A percentile compares a stretch with the other conserved stretches of the same genome.
These are phyloP conservation scores for Hydrochoerus hydrochaeris DNA, from an alignment of 2,113 vertebrate genomes.

Conservation along the genomic window DNA sequence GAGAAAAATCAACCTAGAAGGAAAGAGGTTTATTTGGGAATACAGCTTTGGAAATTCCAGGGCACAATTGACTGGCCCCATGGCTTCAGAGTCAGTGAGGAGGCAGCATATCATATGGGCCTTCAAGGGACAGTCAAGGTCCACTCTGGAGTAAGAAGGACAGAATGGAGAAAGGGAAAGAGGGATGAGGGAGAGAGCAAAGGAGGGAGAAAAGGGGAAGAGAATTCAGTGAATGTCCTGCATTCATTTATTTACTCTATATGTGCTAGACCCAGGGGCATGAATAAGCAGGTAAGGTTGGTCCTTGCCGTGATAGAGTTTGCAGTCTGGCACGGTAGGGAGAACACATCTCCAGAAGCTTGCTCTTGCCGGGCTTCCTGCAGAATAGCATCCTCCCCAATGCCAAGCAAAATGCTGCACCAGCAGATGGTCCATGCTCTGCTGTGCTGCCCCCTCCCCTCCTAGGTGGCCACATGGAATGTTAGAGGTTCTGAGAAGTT, in stretches of 20 bases:
- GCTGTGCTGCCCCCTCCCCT: too few species aligned
- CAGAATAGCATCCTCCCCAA: not conserved
- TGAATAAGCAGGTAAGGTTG: not conserved
- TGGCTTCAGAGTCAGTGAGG: too few species aligned
- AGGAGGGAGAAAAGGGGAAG: accelerated
- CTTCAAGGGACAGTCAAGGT: not conserved
- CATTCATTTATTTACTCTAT: not conserved
- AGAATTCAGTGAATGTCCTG: not conserved
- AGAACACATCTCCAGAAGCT: too few species aligned
- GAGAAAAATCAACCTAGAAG: not conserved
- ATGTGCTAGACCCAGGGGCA: not conserved
- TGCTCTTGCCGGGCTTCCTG: not conserved
- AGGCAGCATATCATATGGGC: not conserved
- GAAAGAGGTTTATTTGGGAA: not conserved
- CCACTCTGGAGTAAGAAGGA: not conserved
- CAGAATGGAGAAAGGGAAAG: not conserved
- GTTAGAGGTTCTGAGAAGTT: not conserved
- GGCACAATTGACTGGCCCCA: too few species aligned
- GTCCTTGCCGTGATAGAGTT: not conserved
- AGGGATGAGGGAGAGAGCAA: not conserved
- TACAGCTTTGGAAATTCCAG: not conserved
- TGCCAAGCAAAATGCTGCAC: not conserved
- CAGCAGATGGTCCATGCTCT: not conserved
- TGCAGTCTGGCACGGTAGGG: not conserved
- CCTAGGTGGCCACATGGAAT: conserved; percentile 26